phyloP scores from a whole-genome alignment of 2,797 vertebrate genomes.

The Rhinella marina region DNA sequence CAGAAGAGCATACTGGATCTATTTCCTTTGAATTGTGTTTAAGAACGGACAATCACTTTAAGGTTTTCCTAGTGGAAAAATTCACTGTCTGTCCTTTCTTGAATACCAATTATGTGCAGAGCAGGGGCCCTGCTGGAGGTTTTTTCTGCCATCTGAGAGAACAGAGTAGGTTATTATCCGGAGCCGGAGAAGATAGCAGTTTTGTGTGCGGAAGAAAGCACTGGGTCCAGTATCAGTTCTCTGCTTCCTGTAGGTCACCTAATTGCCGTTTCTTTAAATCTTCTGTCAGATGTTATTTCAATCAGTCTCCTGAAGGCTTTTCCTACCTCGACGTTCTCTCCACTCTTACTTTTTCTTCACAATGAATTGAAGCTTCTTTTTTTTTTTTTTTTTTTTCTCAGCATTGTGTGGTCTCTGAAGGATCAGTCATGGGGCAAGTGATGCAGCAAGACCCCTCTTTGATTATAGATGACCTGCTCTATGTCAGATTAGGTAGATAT shows the following conservation, averaged over 20 bases:
- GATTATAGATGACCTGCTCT: constrained; percentile 70
- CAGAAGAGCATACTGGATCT: not conserved
- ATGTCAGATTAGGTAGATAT: constrained; percentile 73
- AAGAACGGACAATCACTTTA: not conserved
- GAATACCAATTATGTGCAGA: constrained; percentile 67
- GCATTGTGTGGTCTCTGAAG: constrained; percentile 64
- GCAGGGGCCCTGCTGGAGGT: constrained; percentile 62
- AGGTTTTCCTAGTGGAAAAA: constrained; percentile 62
- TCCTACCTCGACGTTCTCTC: constrained; percentile 75
- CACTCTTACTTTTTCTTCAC: constrained; percentile 38
- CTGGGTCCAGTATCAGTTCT: constrained; percentile 74
- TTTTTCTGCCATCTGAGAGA: constrained; percentile 65
- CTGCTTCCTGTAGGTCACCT: constrained; percentile 73
- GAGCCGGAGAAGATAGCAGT: constrained; percentile 69
- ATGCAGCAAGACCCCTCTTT: constrained; percentile 68
- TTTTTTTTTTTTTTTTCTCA: constrained; percentile 27
- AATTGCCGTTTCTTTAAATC: constrained; percentile 74
- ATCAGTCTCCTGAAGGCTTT: constrained; percentile 77
- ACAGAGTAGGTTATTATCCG: constrained; percentile 66
- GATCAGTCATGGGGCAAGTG: constrained; percentile 59
- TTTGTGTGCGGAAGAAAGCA: constrained; percentile 68
- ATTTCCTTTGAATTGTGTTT: not conserved
- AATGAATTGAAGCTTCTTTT: constrained; percentile 57
- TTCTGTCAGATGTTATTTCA: constrained; percentile 75
- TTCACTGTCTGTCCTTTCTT: constrained; percentile 50